These are phyloP conservation scores for Mongoloraphidia duomilia DNA, from an alignment of 2,888 invertebrate species.

Conservation along the genomic window DNA sequence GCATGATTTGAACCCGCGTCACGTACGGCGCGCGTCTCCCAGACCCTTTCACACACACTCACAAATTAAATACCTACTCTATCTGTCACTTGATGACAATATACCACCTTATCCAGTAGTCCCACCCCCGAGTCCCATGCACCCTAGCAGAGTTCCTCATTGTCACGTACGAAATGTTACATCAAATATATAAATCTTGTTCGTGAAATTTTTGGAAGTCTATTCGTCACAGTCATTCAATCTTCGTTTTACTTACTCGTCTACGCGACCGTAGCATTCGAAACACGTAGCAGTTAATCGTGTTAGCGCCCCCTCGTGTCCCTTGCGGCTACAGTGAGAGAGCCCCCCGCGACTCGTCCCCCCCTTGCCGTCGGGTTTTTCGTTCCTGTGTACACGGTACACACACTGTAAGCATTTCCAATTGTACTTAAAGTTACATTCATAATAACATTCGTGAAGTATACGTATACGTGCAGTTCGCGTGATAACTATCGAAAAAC, in stretches of 20 bases:
- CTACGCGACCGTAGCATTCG: background rate
- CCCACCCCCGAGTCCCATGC: too few species aligned
- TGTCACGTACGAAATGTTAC: background rate
- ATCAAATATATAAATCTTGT: slow-evolving; percentile 10
- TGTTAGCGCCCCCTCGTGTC: background rate
- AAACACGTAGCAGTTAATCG: slow-evolving; percentile 5
- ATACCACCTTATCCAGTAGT: too few species aligned
- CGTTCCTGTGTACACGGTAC: too few species aligned
- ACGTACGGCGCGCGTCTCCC: background rate
- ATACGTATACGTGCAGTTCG: too few species aligned
- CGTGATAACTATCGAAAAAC: too few species aligned
- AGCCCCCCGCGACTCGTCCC: too few species aligned
- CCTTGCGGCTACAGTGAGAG: background rate
- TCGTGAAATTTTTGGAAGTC: slow-evolving; percentile 11
- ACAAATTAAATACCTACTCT: slow-evolving; percentile 2
- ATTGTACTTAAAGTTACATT: too few species aligned
- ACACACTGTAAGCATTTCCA: too few species aligned
- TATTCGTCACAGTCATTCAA: slow-evolving; percentile 10
- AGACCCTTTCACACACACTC: background rate
- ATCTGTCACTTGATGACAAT: too few species aligned
- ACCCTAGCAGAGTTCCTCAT: background rate
- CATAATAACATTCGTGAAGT: too few species aligned
- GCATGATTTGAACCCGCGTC: background rate
- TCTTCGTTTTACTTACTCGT: background rate
- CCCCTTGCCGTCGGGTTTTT: too few species aligned